Evolutionary conservation across 2,113 vertebrate species (phyloP).

Genomic region (Hepsetus odoe): DNA sequence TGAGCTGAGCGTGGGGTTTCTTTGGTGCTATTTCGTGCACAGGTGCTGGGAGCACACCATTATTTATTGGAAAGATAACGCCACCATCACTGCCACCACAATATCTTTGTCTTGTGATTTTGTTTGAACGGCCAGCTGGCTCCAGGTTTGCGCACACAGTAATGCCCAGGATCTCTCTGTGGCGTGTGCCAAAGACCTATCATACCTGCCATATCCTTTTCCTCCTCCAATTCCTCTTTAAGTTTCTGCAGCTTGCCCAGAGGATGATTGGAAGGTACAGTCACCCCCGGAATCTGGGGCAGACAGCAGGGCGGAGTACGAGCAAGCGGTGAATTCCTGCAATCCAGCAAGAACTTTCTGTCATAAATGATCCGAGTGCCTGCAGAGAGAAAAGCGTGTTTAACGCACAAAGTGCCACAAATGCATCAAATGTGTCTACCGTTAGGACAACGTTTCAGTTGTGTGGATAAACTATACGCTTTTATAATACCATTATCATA

Average conservation of each 20-base stretch:
- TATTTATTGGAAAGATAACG: background rate
- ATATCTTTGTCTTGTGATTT: background rate
- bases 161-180: background rate
- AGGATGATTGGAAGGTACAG: constrained; percentile 79
- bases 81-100: background rate
- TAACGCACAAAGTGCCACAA: background rate
- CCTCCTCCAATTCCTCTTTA: constrained; percentile 83
- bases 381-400: constrained; percentile 36
- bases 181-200: background rate
- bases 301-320: constrained; percentile 88
- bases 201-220: constrained; percentile 86
- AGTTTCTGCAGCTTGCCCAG: constrained; percentile 82
- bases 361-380: constrained; percentile 92
- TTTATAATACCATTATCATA: no score
- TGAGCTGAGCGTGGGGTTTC: background rate
- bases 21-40: background rate
- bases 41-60: background rate
- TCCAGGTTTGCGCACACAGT: background rate
- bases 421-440: background rate
- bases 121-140: background rate
- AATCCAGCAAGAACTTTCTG: constrained; percentile 92
- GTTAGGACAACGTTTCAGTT: background rate
- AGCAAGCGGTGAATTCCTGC: constrained; percentile 88
- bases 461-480: no score
- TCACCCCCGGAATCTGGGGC: constrained; percentile 90